phyloP scores from a whole-genome alignment of 2,888 invertebrate genomes.

The Lissonota sp. region DNA sequence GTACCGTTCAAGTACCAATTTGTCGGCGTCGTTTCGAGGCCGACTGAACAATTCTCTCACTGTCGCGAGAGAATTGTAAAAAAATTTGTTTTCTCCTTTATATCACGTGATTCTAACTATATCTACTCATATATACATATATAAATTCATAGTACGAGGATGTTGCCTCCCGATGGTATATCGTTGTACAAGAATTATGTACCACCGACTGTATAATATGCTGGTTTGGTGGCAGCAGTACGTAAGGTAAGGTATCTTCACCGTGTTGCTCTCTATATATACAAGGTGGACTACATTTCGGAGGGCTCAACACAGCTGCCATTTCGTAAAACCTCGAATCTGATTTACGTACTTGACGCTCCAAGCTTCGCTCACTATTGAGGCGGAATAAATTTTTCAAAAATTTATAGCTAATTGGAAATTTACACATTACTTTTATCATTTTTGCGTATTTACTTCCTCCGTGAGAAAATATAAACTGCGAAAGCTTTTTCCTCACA shows the following conservation, averaged over 20 bases:
- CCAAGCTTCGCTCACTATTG: constrained; percentile 29
- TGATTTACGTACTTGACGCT: constrained; percentile 60
- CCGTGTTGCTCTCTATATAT: constrained; percentile 18
- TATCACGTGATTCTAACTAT: too few relatives aligned
- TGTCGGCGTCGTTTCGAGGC: constrained; percentile 62
- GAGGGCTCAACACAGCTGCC: constrained; percentile 54
- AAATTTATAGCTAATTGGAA: too few relatives aligned
- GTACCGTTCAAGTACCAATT: constrained; percentile 75
- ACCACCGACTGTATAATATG: constrained; percentile 57
- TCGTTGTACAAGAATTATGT: constrained; percentile 56
- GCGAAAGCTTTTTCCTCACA: too few relatives aligned
- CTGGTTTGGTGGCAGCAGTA: constrained; percentile 51
- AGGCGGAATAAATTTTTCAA: too few relatives aligned
- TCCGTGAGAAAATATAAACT: too few relatives aligned
- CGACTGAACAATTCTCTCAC: constrained; percentile 62
- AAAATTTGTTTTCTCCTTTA: too few relatives aligned
- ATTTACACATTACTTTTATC: too few relatives aligned
- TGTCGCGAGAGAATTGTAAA: constrained; percentile 63
- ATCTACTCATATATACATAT: too few relatives aligned
- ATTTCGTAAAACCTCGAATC: constrained; percentile 60
- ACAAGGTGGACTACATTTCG: constrained; percentile 47
- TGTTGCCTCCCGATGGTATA: not conserved
- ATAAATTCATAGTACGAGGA: too few relatives aligned
- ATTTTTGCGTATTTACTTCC: too few relatives aligned
- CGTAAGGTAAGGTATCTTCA: constrained; percentile 52